phyloP scores from a whole-genome alignment of 2,113 vertebrate genomes.

The Pedetes capensis region DNA sequence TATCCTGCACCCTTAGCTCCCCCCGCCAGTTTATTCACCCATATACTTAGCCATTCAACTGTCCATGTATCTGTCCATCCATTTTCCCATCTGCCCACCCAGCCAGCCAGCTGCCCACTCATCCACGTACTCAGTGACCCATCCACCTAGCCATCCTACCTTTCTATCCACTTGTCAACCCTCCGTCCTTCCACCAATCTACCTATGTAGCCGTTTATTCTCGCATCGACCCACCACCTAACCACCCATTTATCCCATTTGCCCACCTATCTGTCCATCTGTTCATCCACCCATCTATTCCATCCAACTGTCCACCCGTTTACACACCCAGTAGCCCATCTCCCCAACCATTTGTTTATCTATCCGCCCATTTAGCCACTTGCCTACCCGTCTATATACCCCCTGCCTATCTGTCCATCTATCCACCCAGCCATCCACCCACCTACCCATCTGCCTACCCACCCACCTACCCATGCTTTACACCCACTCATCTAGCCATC shows the following conservation, averaged over 20 bases:
- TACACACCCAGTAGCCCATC: fast-evolving
- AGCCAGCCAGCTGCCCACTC: fast-evolving
- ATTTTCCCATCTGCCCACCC: fast-evolving
- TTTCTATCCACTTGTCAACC: fast-evolving
- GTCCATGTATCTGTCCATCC: fast-evolving
- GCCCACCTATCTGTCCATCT: neutral
- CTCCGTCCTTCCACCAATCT: fast-evolving
- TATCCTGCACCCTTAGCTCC: no score
- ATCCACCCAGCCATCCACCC: fast-evolving
- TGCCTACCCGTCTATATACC: no score
- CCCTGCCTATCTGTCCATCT: fast-evolving
- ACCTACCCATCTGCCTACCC: fast-evolving
- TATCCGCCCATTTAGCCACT: no score
- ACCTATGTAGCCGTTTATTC: no score
- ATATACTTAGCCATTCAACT: no score
- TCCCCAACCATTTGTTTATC: neutral
- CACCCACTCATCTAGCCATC: no score
- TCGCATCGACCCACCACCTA: no score
- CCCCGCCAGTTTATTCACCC: no score
- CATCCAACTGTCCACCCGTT: neutral
- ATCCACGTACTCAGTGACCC: fast-evolving
- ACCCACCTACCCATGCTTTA: fast-evolving
- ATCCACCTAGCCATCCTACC: fast-evolving
- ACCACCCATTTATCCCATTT: neutral
- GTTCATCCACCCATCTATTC: neutral